Base-by-base conservation (phyloP, 2,113 vertebrate genomes). In the Thalassoma bifasciatum region DNA sequence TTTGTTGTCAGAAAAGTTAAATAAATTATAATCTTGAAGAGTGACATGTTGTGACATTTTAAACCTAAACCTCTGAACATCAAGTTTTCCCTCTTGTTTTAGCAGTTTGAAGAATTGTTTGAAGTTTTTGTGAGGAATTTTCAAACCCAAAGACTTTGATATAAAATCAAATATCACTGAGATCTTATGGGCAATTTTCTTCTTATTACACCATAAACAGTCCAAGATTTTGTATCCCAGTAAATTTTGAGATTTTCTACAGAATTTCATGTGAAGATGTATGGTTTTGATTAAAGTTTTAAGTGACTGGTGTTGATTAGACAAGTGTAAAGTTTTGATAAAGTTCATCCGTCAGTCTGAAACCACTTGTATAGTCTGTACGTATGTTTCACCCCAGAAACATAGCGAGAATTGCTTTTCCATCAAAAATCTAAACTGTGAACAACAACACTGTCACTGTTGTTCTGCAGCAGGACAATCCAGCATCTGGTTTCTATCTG, bases 401-500 rank as follows among this genome's bases (percentile, higher is more conserved):
- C 6, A 24, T 17, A 34, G 30, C 3, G 30, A 6, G 62, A 38
- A 21, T 3, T 21, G 5, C 72, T 46, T 34, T 51, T 37, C 10
- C 1, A 40, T 5, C 47, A 46, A 10, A 16, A 47, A 58, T 62
- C 58, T 24, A 26, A 66, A 34, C 56, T 38, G 22, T 66, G 44
- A 66, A 70, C 34, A 47, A 46, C 19, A 60, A 61, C 53, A 66
- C 6, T 2, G 9, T 56, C 19, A 26, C 38, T 38, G 0, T n/a
- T 3, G 1, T 24, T 62, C 16, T 38, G 53, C 21, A 26, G 14
- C 46, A n/a, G 8, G 9, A 54, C 40, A 50, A 12, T 23, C 54
- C 19, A 62, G 40, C 75, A 38, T 70, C 54, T 66, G 40, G 17
- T 61, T 51, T 44, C 19, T 51, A 3, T 72, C 38, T 53, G 50